Evolutionary conservation across 2,113 vertebrate species (phyloP), one percentile per base, ranked within the genome.

Genomic region (Rhynchopsitta pachyrhyncha): DNA sequence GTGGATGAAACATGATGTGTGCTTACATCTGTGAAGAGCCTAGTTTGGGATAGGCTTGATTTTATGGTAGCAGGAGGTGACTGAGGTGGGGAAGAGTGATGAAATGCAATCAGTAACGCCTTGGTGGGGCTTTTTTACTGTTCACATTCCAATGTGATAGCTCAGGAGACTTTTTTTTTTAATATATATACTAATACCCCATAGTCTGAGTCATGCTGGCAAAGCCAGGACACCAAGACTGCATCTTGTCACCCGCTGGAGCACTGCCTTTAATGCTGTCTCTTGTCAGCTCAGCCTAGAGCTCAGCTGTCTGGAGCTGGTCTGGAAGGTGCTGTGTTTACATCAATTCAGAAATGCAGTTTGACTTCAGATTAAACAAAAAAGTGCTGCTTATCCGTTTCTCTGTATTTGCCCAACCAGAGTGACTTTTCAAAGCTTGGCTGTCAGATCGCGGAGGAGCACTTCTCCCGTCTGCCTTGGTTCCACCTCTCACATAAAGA

Each of bases 371-470:
- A 74, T 18, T 7, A 29, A 50, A 22, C 9, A 25, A 22, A 31
- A 37, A 39, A 17, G 1, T 4, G 37, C 33, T 31, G 18, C 62
- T 79, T 57, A 17, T 17, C 33, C 9, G 17, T 37, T 47, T 55
- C 24, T 82, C 23, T 69, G 35, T 42, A 4, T 52, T 84, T 60
- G 18, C n/a, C 37, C 2, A 1, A 4, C 27, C 31, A 29, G 29
- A 68, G 33, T 2, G 20, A 59, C 62, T 33, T 52, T 41, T 64
- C 17, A 11, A 44, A 39, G 5, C 20, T 1, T 64, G 69, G 17
- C 2, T n/a, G 15, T 67, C 2, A 1, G 52, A 20, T 11, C 0
- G 0, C 33, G 33, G 29, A 55, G 52, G 19, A 82, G n/a, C 0
- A 1, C 16, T 63, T 31, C 25, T 88, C 44, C 47, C 7, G 2